Percentiles rank a stretch among this genome's conserved stretches.
These are phyloP conservation scores for Acrocephalus arundinaceus DNA, from an alignment of 2,113 vertebrate species.

Conservation along the genomic window DNA sequence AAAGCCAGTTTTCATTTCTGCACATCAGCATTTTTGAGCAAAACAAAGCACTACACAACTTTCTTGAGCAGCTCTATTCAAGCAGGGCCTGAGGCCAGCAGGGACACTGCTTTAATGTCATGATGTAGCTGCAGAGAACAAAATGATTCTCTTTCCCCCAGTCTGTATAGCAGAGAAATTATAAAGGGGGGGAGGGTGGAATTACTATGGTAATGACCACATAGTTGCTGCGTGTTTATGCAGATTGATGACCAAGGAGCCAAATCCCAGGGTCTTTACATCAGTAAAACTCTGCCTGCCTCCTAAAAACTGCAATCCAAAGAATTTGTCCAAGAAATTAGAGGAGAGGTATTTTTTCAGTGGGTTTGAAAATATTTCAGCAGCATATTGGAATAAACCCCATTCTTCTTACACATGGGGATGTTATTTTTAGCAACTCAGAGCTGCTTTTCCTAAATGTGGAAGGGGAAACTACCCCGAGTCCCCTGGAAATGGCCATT, in stretches of 20 bases:
- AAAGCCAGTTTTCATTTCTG: slow-evolving; percentile 43
- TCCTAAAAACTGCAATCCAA: background rate
- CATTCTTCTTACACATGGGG: background rate
- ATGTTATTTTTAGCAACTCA: background rate
- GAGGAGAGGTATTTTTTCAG: background rate
- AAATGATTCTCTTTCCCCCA: slow-evolving; percentile 18
- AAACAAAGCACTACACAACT: slow-evolving; percentile 54
- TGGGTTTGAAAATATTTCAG: background rate
- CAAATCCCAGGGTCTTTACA: background rate
- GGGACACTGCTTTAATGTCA: slow-evolving; percentile 22
- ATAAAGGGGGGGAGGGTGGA: background rate
- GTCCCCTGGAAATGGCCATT: background rate
- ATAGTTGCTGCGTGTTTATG: slow-evolving; percentile 15
- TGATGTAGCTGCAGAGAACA: slow-evolving; percentile 28
- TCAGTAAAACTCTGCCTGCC: background rate
- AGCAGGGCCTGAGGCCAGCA: slow-evolving; percentile 13
- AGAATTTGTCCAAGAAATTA: background rate
- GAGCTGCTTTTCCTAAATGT: background rate
- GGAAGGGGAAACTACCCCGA: background rate
- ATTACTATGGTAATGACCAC: slow-evolving; percentile 40
- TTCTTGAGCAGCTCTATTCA: slow-evolving; percentile 49
- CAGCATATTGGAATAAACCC: background rate
- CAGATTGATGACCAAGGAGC: background rate
- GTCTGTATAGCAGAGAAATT: background rate
- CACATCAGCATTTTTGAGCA: background rate